phyloP scores from a whole-genome alignment of 2,888 invertebrate species.

The Halictus quadricinctus region DNA sequence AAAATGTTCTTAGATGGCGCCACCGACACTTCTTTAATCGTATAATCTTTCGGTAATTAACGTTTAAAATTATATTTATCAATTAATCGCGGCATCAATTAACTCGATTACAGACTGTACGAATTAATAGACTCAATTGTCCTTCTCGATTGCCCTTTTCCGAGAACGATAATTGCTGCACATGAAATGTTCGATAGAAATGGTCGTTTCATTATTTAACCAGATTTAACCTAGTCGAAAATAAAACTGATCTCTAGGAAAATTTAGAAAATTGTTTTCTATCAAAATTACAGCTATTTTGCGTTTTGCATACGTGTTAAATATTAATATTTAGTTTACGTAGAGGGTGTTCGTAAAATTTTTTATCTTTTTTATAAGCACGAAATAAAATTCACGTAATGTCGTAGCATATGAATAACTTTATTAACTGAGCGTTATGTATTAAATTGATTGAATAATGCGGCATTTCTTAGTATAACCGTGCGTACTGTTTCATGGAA shows the following conservation, averaged over 20 bases:
- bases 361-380: too few species aligned
- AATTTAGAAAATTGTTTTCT: not conserved
- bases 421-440: not conserved
- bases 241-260: not conserved
- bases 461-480: not conserved
- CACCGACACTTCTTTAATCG: conserved; percentile 31
- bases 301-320: not conserved
- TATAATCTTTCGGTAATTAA: conserved; percentile 31
- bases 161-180: not conserved
- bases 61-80: conserved; percentile 29
- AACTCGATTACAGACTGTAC: conserved; percentile 11
- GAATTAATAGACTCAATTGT: conserved; percentile 22
- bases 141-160: not conserved
- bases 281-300: not conserved
- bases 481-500: not conserved
- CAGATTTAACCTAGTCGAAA: not conserved
- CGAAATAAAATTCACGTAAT: not conserved
- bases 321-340: not conserved
- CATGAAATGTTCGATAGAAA: not conserved
- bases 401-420: not conserved
- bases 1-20: conserved; percentile 35
- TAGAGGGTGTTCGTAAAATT: not conserved
- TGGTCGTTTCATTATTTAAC: not conserved
- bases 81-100: conserved; percentile 38
- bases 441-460: not conserved